Evolutionary conservation across 2,113 vertebrate species (phyloP), one percentile per base, ranked within the genome.

Genomic region (Carassius carassius): DNA sequence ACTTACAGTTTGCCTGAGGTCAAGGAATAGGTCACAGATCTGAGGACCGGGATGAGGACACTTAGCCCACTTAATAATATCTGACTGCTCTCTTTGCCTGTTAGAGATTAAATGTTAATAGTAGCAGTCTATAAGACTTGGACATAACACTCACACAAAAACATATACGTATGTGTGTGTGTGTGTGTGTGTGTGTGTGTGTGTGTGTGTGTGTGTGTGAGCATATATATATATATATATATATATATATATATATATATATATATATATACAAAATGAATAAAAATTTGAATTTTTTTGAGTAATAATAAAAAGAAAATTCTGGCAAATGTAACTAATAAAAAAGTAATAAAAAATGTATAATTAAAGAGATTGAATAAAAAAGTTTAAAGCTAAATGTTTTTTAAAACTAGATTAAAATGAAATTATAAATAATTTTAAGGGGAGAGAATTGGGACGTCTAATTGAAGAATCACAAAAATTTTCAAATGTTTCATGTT

Each of bases 1-100:
- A 72, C 70, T 23, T 74, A 82, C 69, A 62, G 54, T 72, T 83
- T 70, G 9, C 35, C 32, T 47, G 69, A 73, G 41, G 69, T 74
- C 69, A 74, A 21, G 9, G 35, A 23, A 2, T 14, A 78, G 47
- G 63, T 51, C 56, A 58, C 62, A 78, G 10, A 54, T 49, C 47
- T 70, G 74, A 84, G 49, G 13, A 84, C 13, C 19, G 54, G 21
- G 69, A 12, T 6, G 63, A 72, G 19, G 35, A 73, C 41, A 47
- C 21, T 76, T 16, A 65, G 56, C 37, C 29, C 56, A 32, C 23
- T 54, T 76, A 54, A 54, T 76, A 19, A 76, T 76, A 14, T 54
- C 23, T 29, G 11, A 23, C 23, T 80, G 37, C 29, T n/a, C 29
- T n/a, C 78, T 65, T 49, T 65, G 19, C 5, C 32, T n/a, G 37